phyloP scores from a whole-genome alignment of 2,113 vertebrate genomes.

The Fukomys damarensis region DNA sequence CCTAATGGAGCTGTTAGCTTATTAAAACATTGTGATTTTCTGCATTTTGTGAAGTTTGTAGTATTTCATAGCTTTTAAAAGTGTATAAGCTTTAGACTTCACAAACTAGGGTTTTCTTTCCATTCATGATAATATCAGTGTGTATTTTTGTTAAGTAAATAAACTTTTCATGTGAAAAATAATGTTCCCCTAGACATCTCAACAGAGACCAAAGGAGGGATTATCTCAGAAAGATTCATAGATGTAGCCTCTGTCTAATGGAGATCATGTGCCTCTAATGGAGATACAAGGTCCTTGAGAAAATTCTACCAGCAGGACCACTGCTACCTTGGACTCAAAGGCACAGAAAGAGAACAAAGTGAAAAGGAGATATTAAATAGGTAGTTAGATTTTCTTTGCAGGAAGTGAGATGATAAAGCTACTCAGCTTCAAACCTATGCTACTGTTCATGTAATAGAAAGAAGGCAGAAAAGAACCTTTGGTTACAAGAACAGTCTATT shows the following conservation, averaged over 20 bases:
- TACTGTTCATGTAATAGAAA: constrained; percentile 2
- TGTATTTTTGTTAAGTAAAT: background rate
- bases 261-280: background rate
- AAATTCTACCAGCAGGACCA: background rate
- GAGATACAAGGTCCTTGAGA: background rate
- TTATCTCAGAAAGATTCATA: background rate
- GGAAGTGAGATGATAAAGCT: background rate
- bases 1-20: no score
- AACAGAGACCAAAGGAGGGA: background rate
- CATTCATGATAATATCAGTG: background rate
- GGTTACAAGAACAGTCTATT: background rate
- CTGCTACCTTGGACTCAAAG: background rate
- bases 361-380: background rate
- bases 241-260: background rate
- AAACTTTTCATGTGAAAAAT: background rate
- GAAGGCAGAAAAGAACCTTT: background rate
- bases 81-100: background rate
- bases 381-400: background rate
- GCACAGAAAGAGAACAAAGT: background rate
- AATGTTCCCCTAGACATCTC: background rate
- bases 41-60: background rate
- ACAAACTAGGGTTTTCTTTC: background rate
- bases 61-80: background rate
- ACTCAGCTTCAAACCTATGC: background rate
- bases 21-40: background rate